Evolutionary conservation across 2,113 vertebrate species (phyloP), one percentile per base, ranked within the genome.

Genomic region (Piaya cayana): DNA sequence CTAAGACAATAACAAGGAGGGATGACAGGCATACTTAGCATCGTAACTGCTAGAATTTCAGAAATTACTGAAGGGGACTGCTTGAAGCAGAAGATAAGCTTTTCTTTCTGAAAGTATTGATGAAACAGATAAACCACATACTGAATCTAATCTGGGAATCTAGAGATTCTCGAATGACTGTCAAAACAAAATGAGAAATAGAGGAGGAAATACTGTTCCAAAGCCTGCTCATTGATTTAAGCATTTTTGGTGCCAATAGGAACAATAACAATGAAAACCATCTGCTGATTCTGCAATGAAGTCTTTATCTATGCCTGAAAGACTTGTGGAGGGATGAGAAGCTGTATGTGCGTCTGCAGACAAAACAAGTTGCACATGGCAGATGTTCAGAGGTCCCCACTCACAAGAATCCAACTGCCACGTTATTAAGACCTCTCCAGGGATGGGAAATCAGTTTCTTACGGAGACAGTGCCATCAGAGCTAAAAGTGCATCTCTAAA

Each of bases 111-210:
- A 92, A 45, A 52, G 20, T 69, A 69, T 82, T 91, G 95, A 93
- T 91, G 83, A 95, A 95, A 95, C 25, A 91, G 43, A 95, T 76
- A 83, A 90, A 86, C 32, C 45, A 85, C 34, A 74, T 83, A 76
- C 49, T 80, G 83, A 64, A 52, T 87, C 49, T 91, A 90, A 95
- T 84, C 59, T 85, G 75, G 92, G 94, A 87, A 90, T 74, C 67
- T 71, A 16, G 58, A 30, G 56, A 91, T 94, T 37, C 36, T 95
- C 81, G 92, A 97, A 93, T 76, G 36, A 79, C 92, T 92, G 91
- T 86, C 67, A 96, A 93, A 94, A 86, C 47, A 96, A 89, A 97
- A 93, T 34, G 32, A 92, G 65, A 95, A 90, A 85, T 55, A 74
- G 75, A 91, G 49, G 39, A 82, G 47, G 59, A 95, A 93, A 93